A percentile compares a stretch with the other conserved stretches of the same genome.
phyloP scores from a whole-genome alignment of 2,113 vertebrate genomes.

The Limanda limanda region DNA sequence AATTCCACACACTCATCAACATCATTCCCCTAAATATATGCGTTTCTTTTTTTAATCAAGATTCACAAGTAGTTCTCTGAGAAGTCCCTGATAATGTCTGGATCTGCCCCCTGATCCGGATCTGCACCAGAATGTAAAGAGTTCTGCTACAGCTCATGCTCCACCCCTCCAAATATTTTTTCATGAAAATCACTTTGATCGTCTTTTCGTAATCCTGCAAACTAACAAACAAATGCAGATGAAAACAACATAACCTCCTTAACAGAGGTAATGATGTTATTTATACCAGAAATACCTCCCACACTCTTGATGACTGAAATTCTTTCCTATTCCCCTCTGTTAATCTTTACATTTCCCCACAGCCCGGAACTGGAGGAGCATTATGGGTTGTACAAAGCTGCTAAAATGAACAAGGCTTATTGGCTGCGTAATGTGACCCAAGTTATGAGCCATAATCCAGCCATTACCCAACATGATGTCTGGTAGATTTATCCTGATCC shows the following conservation, averaged over 20 bases:
- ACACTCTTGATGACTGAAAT: not conserved
- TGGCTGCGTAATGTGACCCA: conserved; percentile 32
- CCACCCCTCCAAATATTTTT: no score
- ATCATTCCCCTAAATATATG: no score
- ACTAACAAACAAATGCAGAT: not conserved
- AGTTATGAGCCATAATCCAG: conserved; percentile 32
- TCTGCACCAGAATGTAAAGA: no score
- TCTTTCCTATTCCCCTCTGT: not conserved
- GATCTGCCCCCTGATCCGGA: no score
- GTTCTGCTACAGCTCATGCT: no score
- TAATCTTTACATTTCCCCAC: conserved; percentile 20
- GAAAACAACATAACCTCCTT: not conserved
- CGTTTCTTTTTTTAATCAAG: no score
- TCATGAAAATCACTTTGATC: no score
- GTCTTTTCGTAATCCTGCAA: not conserved
- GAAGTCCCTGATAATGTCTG: no score
- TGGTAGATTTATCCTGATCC: conserved; percentile 29
- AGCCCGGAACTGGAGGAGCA: conserved; percentile 31
- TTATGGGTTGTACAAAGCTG: conserved; percentile 40
- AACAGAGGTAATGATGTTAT: not conserved
- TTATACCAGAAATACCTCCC: not conserved
- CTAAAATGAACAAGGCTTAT: conserved; percentile 55
- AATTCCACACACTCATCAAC: no score
- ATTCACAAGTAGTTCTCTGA: no score
- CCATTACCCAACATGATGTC: conserved; percentile 30